Evolutionary conservation across 2,113 vertebrate genomes (phyloP).

Genomic region (Eidolon helvum): DNA sequence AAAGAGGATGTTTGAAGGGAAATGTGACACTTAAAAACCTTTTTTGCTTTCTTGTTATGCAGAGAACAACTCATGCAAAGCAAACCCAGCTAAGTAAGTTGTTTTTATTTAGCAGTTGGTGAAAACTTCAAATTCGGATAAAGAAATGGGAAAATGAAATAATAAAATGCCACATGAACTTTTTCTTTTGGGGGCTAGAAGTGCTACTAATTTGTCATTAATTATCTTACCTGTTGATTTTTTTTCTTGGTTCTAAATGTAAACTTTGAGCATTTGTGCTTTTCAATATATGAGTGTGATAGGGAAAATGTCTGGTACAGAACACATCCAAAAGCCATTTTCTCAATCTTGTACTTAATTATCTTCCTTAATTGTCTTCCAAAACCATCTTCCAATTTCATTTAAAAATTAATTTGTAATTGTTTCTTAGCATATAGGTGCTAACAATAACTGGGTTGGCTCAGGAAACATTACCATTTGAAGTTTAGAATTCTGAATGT

Average conservation of each 20-base stretch:
- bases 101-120: conserved; percentile 48
- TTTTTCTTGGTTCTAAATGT: background rate
- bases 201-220: background rate
- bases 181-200: background rate
- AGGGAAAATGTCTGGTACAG: conserved; percentile 6
- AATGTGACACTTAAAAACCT: background rate
- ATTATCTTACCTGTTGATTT: background rate
- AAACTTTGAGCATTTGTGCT: background rate
- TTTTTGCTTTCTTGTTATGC: background rate
- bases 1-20: background rate
- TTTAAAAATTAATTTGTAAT: conserved; percentile 80
- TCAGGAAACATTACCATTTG: conserved; percentile 77
- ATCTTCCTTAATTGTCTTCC: conserved; percentile 55
- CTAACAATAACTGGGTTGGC: conserved; percentile 72
- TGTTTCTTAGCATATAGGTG: conserved; percentile 55
- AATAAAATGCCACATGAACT: conserved; percentile 53
- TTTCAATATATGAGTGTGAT: background rate
- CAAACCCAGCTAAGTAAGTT: background rate
- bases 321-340: conserved; percentile 66
- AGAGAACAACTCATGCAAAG: background rate
- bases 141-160: conserved; percentile 55
- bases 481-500: conserved; percentile 76
- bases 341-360: conserved; percentile 64
- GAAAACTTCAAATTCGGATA: conserved; percentile 56
- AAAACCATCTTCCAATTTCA: conserved; percentile 64